Evolutionary conservation across 2,797 vertebrate genomes (phyloP).

Genomic region (Epinephelus awoara): DNA sequence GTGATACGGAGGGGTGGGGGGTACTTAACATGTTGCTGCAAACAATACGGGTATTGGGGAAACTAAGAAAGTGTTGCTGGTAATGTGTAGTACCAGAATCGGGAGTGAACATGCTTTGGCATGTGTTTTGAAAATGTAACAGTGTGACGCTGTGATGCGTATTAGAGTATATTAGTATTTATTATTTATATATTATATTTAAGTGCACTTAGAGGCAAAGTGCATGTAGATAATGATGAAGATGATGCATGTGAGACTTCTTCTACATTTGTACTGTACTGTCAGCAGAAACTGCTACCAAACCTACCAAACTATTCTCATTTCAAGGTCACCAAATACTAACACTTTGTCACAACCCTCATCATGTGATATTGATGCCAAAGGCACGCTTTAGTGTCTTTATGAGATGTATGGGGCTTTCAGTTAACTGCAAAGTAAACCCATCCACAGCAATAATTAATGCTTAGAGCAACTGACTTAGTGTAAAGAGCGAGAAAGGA

Average conservation of each 20-base stretch:
- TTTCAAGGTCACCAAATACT: background rate
- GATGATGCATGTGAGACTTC: background rate
- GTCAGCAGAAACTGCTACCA: background rate
- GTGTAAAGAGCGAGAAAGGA: too few species aligned
- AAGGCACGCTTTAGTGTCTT: too few species aligned
- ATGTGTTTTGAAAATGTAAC: background rate
- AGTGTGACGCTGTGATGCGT: background rate
- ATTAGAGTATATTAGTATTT: background rate
- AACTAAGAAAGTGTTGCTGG: slow-evolving; percentile 2
- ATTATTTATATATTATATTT: background rate
- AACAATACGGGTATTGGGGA: slow-evolving; percentile 1
- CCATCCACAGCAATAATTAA: too few species aligned
- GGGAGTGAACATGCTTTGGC: background rate
- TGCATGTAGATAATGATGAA: slow-evolving; percentile 8
- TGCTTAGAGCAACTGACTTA: too few species aligned
- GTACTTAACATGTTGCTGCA: slow-evolving; percentile 17
- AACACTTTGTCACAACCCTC: background rate
- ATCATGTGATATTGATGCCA: too few species aligned
- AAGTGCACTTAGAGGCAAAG: background rate
- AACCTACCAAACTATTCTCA: too few species aligned
- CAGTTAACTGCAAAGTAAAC: too few species aligned
- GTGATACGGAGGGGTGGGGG: slow-evolving; percentile 22
- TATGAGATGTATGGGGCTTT: too few species aligned
- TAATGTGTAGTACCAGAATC: background rate
- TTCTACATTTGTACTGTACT: background rate